Conservation (phyloP, 1,140 invertebrate species). For the Euglossa dilemma region DNA sequence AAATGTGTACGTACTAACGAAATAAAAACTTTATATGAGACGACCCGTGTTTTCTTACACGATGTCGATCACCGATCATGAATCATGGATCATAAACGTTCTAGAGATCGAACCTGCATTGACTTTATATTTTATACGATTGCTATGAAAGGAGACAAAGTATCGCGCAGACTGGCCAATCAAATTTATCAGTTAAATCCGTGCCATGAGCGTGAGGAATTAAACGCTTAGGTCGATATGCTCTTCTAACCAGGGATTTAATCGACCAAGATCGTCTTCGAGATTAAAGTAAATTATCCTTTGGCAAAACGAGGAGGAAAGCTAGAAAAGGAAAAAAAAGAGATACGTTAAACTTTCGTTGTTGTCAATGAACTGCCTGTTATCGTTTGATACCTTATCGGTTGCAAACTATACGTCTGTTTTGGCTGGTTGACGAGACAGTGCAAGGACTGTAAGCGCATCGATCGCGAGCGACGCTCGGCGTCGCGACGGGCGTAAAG, state of each 20-base stretch:
- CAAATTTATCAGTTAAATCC: not conserved
- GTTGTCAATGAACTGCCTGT: not conserved
- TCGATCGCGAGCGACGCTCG: slow-evolving; percentile 13
- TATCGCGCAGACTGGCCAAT: not conserved
- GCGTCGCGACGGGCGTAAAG: not conserved
- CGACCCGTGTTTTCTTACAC: slow-evolving; percentile 7
- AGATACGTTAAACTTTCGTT: not conserved
- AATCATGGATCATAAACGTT: not conserved
- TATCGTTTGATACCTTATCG: not conserved
- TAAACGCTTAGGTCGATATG: not conserved
- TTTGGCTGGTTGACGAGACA: not conserved
- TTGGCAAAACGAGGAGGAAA: not conserved
- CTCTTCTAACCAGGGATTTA: not conserved
- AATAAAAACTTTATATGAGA: slow-evolving; percentile 73
- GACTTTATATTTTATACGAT: too few species aligned
- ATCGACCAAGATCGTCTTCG: not conserved
- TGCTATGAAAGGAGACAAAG: not conserved
- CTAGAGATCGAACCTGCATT: not conserved
- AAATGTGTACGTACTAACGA: slow-evolving; percentile 77
- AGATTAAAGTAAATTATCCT: not conserved
- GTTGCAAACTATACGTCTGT: not conserved
- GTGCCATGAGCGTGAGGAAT: not conserved
- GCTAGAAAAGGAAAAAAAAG: not conserved
- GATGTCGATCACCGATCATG: not conserved
- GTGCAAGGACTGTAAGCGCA: slow-evolving; percentile 1